Base-by-base conservation (phyloP, 2,113 vertebrate species). In the Clinocottus analis region DNA sequence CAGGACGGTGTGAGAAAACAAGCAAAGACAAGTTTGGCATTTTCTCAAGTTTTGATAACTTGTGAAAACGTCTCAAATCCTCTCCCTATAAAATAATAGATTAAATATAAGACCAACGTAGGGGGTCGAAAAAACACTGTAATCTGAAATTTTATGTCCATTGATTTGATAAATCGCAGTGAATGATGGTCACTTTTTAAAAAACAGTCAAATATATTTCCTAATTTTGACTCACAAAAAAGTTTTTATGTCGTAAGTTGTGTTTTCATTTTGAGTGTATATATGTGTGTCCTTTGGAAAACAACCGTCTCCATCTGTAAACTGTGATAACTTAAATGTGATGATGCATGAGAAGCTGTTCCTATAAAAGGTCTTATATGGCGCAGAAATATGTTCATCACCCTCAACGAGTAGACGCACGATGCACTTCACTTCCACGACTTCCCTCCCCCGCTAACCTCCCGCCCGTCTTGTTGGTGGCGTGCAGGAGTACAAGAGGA, bases 401-500 rank as follows among this genome's bases (percentile, higher is more conserved):
- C 17, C 7, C 16, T 47, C 6, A 17, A 47, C 16, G 7, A 16
- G 43, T 17, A 51, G 19, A 51, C 13, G 3, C 35, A 45, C 17
- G 47, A 51, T 19, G 21, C 19, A 7, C 47, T 9, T 9, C 19
- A 10, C 49, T 53, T 49, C 17, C 47, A 45, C 12, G 14, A 16
- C 47, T 9, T 4, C 21, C 8, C 49, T n/a, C 17, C 19, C 17
- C 47, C 47, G n/a, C 10, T 64, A 4, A 31, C 2, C 67, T 43
- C 31, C 14, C 25, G 3, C 4, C n/a, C 49, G 13, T 5, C 14
- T 12, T 31, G 37, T 35, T 76, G 5, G 1, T 59, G 70, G 0
- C 0, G 60, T 68, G 23, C 72, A 99, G 98, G 98, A 99, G 86
- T 99, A 99, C 83, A 99, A 99, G 90, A 95, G 98, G 77, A 99